phyloP scores from a whole-genome alignment of 2,797 vertebrate species.

The Cyclopterus lumpus region DNA sequence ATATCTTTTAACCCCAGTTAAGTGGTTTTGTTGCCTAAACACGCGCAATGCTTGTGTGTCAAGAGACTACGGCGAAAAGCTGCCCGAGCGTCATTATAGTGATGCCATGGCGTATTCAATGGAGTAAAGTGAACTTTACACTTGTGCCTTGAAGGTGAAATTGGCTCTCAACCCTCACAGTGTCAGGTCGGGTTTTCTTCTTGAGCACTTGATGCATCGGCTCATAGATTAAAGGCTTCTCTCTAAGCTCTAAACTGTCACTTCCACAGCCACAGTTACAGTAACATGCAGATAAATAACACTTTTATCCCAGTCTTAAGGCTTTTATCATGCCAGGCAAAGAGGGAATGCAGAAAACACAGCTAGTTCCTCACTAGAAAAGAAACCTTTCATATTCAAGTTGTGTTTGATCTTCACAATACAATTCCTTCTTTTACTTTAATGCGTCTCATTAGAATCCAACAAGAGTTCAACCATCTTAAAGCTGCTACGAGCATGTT shows the following conservation, averaged over 20 bases:
- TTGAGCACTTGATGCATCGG: slow-evolving; percentile 15
- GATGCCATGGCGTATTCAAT: not conserved
- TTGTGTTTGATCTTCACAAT: slow-evolving; percentile 1
- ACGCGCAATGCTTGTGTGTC: not conserved
- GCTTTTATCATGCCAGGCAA: slow-evolving; percentile 11
- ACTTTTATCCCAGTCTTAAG: slow-evolving; percentile 24
- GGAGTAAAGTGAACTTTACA: not conserved
- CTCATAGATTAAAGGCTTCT: slow-evolving; percentile 34
- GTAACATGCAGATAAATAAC: slow-evolving; percentile 30
- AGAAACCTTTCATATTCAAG: not conserved
- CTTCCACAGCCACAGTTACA: slow-evolving; percentile 28
- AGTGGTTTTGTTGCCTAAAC: not conserved
- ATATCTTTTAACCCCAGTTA: not conserved
- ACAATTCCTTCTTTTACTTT: not conserved
- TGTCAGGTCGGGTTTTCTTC: slow-evolving; percentile 30
- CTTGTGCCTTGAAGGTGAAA: not conserved
- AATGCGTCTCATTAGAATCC: not conserved
- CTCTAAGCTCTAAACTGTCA: slow-evolving; percentile 18
- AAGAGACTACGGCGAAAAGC: not conserved
- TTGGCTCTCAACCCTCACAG: not conserved
- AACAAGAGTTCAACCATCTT: not conserved
- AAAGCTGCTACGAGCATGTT: not conserved
- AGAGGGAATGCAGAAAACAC: not conserved
- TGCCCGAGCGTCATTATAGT: not conserved
- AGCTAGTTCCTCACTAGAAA: not conserved